Base-by-base conservation (phyloP, 2,797 vertebrate genomes). In the Leptodactylus fallax region DNA sequence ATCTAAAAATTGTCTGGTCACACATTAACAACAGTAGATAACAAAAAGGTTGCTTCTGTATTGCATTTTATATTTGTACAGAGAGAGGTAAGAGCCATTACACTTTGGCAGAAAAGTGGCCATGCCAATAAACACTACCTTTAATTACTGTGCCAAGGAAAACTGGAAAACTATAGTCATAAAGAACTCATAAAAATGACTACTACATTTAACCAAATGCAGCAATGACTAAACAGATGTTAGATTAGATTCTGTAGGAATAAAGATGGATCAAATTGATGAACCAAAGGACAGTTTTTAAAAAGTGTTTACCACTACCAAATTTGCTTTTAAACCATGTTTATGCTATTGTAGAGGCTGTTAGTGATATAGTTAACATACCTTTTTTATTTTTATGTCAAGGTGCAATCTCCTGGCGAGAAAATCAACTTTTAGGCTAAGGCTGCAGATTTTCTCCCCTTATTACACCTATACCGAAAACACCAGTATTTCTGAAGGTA, bases 1-100 rank as follows among this genome's bases (percentile, higher is more conserved):
- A 90, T 65, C 79, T 91, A 91, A 92, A 90, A 61, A 91, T 89
- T 90, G 25, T 25, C 63, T 89, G 88, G 91, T 92, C 89, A 93
- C 93, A 87, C 90, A 92, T 90, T 90, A 86, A 90, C 89, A 91
- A 90, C 90, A 88, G 86, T 90, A 91, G 92, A 90, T 92, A 85
- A 95, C 91, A 90, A 94, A 95, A 95, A 95, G 95, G 93, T 95
- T 93, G 92, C 88, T 92, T 87, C 63, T 89, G 19, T 87, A 25
- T 77, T 14, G 60, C 53, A 17, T 56, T 76, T 17, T 91, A 85
- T 95, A 92, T 95, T 96, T 95, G 92, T 90, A 89, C 23, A 92
- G 86, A 90, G 92, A 93, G 93, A 93, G 91, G 92, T 91, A 90
- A 89, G 90, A 90, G 92, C 89, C 91, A 87, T 95, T 95, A 95